Conservation (phyloP, 1,140 invertebrate species). For the Zaprionus vittiger region DNA sequence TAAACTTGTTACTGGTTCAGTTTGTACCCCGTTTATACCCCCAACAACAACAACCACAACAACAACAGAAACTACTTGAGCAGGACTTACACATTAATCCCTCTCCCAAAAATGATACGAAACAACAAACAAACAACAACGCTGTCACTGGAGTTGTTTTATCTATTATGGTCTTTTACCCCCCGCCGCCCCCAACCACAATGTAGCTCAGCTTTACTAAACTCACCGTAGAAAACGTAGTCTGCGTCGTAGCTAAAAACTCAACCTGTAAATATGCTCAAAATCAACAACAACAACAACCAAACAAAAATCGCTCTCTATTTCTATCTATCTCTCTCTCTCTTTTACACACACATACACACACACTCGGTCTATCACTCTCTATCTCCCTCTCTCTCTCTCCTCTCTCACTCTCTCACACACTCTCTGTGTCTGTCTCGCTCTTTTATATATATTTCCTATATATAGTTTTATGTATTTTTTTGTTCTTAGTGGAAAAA, state of each 20-base stretch:
- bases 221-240: constrained; percentile 78
- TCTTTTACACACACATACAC: constrained; percentile 33
- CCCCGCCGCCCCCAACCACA: not conserved
- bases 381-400: constrained; percentile 5
- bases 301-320: constrained; percentile 52
- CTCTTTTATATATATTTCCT: constrained; percentile 38
- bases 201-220: constrained; percentile 78
- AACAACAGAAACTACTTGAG: constrained; percentile 25
- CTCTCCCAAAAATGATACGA: constrained; percentile 15
- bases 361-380: constrained; percentile 14
- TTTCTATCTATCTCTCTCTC: constrained; percentile 59
- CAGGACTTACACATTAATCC: constrained; percentile 57
- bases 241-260: constrained; percentile 66
- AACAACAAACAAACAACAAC: constrained; percentile 32
- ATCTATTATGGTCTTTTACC: constrained; percentile 38
- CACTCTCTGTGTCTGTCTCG: constrained; percentile 51
- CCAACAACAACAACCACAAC: not conserved
- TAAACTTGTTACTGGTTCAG: constrained; percentile 9
- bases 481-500: constrained; percentile 65
- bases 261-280: constrained; percentile 77
- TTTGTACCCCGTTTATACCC: constrained; percentile 5
- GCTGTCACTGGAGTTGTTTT: constrained; percentile 45
- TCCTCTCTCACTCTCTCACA: constrained; percentile 4
- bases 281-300: constrained; percentile 56
- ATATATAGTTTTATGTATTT: constrained; percentile 70